phyloP scores from a whole-genome alignment of 2,113 vertebrate genomes.

The Pelobates fuscus region DNA sequence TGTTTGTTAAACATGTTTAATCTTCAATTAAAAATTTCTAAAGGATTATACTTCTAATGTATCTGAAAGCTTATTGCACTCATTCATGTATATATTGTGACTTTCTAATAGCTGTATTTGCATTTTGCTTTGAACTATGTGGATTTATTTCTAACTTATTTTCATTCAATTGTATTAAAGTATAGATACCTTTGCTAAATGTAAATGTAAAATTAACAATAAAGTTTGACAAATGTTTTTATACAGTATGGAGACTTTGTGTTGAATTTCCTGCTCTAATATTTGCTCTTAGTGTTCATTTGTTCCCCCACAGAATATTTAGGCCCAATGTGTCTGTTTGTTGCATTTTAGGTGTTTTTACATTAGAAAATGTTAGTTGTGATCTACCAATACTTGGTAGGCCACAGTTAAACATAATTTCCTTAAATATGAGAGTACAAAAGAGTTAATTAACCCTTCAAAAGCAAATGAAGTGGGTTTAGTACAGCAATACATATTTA shows the following conservation, averaged over 20 bases:
- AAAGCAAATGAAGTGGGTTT: too few relatives aligned
- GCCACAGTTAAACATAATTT: too few relatives aligned
- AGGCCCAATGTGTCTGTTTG: not conserved
- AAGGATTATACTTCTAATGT: constrained; percentile 71
- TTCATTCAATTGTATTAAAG: constrained; percentile 73
- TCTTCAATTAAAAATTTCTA: constrained; percentile 67
- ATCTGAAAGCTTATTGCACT: constrained; percentile 75
- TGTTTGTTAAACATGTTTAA: constrained; percentile 70
- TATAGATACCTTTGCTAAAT: constrained; percentile 74
- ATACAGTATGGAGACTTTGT: constrained; percentile 76
- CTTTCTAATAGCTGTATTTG: constrained; percentile 75
- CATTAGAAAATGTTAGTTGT: too few relatives aligned
- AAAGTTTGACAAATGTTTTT: constrained; percentile 82
- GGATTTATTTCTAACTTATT: constrained; percentile 74
- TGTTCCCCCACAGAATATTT: too few relatives aligned
- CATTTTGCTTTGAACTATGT: constrained; percentile 74
- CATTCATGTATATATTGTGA: constrained; percentile 80
- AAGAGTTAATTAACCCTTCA: too few relatives aligned
- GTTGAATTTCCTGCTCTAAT: constrained; percentile 70
- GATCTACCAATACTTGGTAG: too few relatives aligned
- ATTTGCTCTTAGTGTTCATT: too few relatives aligned
- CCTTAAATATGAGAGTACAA: too few relatives aligned
- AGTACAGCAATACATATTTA: too few relatives aligned
- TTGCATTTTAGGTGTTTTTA: too few relatives aligned
- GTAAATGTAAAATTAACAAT: constrained; percentile 79